Percentiles rank a stretch among this genome's conserved stretches.
Conservation (phyloP, 2,888 invertebrate genomes). For the Alentia gelatinosa region DNA sequence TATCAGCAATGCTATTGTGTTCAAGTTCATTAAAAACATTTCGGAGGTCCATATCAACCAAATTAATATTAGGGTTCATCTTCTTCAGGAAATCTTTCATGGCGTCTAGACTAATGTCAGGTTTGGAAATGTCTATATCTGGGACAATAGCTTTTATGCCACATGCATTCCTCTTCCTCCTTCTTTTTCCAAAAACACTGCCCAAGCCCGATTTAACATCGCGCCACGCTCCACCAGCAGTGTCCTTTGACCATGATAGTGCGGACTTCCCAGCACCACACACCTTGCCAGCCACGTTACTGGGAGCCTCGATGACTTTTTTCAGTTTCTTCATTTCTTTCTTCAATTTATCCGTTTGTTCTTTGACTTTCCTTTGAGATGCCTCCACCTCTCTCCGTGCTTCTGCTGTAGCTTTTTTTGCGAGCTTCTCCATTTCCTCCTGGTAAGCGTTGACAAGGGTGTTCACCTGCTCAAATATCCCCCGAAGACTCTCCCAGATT, state of each 20-base stretch:
- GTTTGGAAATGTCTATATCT: not conserved
- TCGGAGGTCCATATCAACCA: not conserved
- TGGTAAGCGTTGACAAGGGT: not conserved
- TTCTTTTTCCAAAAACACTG: not conserved
- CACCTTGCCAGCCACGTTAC: not conserved
- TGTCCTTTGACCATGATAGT: too few relatives aligned
- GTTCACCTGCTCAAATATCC: not conserved
- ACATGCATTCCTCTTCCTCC: not conserved
- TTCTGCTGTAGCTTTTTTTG: not conserved
- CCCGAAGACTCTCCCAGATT: not conserved
- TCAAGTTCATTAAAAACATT: not conserved
- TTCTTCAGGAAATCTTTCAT: not conserved
- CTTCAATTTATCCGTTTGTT: not conserved
- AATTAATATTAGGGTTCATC: not conserved
- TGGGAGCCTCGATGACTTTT: not conserved
- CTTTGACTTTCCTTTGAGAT: not conserved
- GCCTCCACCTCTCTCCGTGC: not conserved
- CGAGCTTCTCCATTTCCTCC: not conserved
- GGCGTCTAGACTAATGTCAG: not conserved
- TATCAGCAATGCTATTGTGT: not conserved
- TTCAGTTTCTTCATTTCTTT: not conserved
- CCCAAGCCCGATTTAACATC: not conserved
- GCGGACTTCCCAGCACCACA: not conserved
- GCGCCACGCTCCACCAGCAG: not conserved
- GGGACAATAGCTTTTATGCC: not conserved